These are phyloP conservation scores for Hafferia zeledoni DNA, from an alignment of 2,797 vertebrate species.

Conservation along the genomic window DNA sequence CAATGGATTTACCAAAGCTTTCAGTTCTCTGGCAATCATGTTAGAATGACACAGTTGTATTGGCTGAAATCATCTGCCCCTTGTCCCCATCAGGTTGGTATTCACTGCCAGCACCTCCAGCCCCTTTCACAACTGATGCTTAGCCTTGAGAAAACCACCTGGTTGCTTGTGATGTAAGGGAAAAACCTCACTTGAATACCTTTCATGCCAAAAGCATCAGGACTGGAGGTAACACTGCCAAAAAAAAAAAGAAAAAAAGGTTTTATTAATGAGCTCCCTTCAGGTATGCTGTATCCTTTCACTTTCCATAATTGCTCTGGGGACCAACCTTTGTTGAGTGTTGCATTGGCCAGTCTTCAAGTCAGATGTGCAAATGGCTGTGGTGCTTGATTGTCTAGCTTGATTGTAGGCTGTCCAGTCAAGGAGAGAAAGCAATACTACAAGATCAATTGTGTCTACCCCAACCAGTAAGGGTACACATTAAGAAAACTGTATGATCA, in stretches of 20 bases:
- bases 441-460: neutral
- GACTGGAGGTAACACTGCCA: neutral
- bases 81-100: neutral
- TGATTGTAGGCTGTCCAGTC: neutral
- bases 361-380: neutral
- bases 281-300: neutral
- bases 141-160: constrained; percentile 10
- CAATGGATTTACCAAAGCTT: neutral
- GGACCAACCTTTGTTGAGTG: neutral
- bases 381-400: neutral
- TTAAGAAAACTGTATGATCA: neutral
- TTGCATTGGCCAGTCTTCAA: neutral
- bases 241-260: neutral
- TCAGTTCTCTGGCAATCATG: neutral
- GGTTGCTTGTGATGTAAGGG: neutral
- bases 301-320: neutral
- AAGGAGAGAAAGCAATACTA: neutral
- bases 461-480: neutral
- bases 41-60: neutral
- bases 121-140: neutral
- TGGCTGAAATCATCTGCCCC: constrained; percentile 15
- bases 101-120: neutral
- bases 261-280: neutral
- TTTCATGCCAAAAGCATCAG: neutral
- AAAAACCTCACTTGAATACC: neutral